Evolutionary conservation across 2,888 invertebrate species (phyloP), one percentile per base, ranked within the genome.

Genomic region (Smittia aterrima): DNA sequence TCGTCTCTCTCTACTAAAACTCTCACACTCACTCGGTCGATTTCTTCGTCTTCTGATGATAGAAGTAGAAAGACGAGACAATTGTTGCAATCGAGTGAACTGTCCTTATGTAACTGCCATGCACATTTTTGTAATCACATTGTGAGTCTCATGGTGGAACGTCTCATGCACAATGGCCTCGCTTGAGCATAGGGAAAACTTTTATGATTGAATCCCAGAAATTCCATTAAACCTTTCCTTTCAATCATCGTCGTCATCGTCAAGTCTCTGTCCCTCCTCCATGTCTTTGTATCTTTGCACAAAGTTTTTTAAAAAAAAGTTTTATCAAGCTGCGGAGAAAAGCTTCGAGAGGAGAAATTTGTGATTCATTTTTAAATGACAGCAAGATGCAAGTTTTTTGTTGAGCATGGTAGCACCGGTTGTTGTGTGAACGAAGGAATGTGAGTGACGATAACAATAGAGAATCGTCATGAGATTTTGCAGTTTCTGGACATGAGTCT

Each of bases 181-280:
- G 22, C 24, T 58, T 16, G 24, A 64, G 16, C 22, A 41, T 20
- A 67, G 24, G 25, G 20, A 40, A 67, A 67, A 67, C 41, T 67
- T 67, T 67, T 41, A 67, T 67, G 67, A 67, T 67, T 67, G 67
- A 67, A 67, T 67, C 41, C n/a, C 16, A 20, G 41, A 41, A 67
- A 67, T 41, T n/a, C 41, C 24, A 67, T 67, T 67, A 67, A 41
- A 67, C 18, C 32, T 47, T 16, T 32, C 22, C 47, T 9, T 27
- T 70, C 27, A 20, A 27, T 47, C 53, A 20, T 70, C 27, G 20
- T 58, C 58, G 4, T 25, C 18, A n/a, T 25, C 47, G 11, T 38
- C 66, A 47, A 4, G 13, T 53, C 53, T 53, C 13, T 53, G 3
- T 16, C 53, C n/a, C 13, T 53, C 53, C 16, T 47, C 16, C 4